Percentiles rank a stretch among this genome's conserved stretches.
Evolutionary conservation across 2,113 vertebrate genomes (phyloP).

Genomic region (Ranitomeya variabilis): DNA sequence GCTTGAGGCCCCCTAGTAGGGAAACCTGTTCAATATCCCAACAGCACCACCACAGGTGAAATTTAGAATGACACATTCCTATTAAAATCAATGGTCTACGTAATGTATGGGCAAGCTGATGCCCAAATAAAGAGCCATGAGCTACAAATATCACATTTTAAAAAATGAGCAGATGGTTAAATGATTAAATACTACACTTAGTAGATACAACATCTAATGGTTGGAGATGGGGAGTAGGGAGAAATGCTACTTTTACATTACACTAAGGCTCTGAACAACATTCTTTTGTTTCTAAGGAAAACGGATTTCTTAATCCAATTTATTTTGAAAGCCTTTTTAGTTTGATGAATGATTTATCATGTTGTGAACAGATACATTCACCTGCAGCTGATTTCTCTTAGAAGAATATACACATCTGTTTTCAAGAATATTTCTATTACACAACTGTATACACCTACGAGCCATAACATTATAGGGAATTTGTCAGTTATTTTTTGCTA

Average conservation of each 20-base stretch:
- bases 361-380: background rate
- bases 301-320: slow-evolving; percentile 26
- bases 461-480: no score
- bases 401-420: background rate
- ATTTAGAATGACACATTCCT: no score
- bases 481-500: no score
- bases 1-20: no score
- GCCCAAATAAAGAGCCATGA: background rate
- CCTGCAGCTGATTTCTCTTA: background rate
- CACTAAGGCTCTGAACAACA: background rate
- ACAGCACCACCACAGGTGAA: no score
- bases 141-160: slow-evolving; percentile 18
- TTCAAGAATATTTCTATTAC: background rate
- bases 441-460: background rate
- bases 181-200: slow-evolving; percentile 49
- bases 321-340: slow-evolving; percentile 23
- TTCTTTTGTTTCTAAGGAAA: slow-evolving; percentile 10
- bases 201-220: slow-evolving; percentile 21
- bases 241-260: slow-evolving; percentile 22
- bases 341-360: slow-evolving; percentile 24
- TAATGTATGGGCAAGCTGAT: no score
- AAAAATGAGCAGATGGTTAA: slow-evolving; percentile 3
- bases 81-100: no score
- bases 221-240: background rate
- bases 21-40: no score